phyloP scores from a whole-genome alignment of 1,140 invertebrate genomes.

The Agrypnia vestita region DNA sequence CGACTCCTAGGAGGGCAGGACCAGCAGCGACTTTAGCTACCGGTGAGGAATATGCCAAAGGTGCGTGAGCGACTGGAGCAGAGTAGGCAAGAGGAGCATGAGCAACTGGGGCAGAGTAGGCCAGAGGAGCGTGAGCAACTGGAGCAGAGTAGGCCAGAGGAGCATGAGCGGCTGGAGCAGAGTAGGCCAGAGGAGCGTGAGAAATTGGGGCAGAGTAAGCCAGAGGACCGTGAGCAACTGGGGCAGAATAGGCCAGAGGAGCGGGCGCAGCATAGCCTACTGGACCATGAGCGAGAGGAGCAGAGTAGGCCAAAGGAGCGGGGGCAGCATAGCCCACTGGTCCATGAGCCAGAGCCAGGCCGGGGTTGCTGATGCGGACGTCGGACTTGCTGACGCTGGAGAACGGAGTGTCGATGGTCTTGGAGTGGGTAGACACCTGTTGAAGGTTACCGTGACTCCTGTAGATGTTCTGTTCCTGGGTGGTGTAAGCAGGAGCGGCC shows the following conservation, averaged over 20 bases:
- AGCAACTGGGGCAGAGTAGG: constrained; percentile 67
- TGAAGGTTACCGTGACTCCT: constrained; percentile 78
- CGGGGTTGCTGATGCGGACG: constrained; percentile 78
- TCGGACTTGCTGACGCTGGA: constrained; percentile 79
- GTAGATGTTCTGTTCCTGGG: constrained; percentile 77
- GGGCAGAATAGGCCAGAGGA: constrained; percentile 63
- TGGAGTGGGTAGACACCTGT: constrained; percentile 77
- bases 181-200: constrained; percentile 29
- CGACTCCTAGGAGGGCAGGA: constrained; percentile 71
- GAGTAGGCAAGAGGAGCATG: constrained; percentile 65
- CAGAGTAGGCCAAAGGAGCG: constrained; percentile 45
- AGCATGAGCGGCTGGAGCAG: constrained; percentile 61
- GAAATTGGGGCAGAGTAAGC: constrained; percentile 58
- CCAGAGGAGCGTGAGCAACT: constrained; percentile 61
- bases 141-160: constrained; percentile 66
- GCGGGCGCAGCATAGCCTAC: constrained; percentile 66
- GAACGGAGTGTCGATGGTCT: constrained; percentile 80
- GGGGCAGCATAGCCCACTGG: constrained; percentile 59
- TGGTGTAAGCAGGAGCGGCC: constrained; percentile 73
- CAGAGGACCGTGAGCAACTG: constrained; percentile 62
- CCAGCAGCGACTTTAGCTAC: constrained; percentile 66
- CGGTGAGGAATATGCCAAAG: constrained; percentile 67
- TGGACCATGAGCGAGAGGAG: constrained; percentile 62
- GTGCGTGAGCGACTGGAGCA: constrained; percentile 63
- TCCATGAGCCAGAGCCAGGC: constrained; percentile 64